Base-by-base conservation (phyloP, 2,888 invertebrate genomes). In the Drosophila putrida region DNA sequence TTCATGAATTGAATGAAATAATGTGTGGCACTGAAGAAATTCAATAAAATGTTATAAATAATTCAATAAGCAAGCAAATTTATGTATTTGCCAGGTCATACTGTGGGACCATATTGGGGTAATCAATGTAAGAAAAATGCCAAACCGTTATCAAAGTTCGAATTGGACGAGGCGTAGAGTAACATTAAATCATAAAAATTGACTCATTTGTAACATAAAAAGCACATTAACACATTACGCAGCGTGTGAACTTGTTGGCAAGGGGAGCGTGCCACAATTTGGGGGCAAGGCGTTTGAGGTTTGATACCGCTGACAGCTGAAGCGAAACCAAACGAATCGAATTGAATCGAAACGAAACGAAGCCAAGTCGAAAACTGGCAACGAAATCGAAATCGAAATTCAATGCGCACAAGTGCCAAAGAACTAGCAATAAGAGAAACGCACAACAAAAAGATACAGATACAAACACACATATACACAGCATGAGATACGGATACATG, bases 141-240 rank as follows among this genome's bases (percentile, higher is more conserved):
- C 85, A 82, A 76, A 82, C 82, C 82, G 82, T 82, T 85, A 80
- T 82, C 82, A 82, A 82, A 85, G 75, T 75, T 66, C 63, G 68
- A 68, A 74, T 70, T 71, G 62, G 62, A 68, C 66, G 69, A 62
- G 51, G 60, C 80, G 59, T 38, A 58, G 60, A 46, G 66, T 60
- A 80, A 75, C 87, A 89, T 89, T 90, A 89, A 90, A 90, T 90
- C 90, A 90, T 90, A 90, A 90, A 90, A 90, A 89, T 88, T 88
- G 78, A 90, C 90, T 90, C 90, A 89, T 90, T 90, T 90, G 89
- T 89, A 90, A 90, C 90, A 90, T 83, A 90, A 90, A 90, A 90
- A 90, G 81, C 89, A 88, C 90, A 90, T 90, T 90, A 90, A 84
- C 90, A 90, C 90, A 90, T 90, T 89, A 89, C 55, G 60, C 55